Conservation (phyloP, 2,888 invertebrate genomes). For the Andrena fulva region DNA sequence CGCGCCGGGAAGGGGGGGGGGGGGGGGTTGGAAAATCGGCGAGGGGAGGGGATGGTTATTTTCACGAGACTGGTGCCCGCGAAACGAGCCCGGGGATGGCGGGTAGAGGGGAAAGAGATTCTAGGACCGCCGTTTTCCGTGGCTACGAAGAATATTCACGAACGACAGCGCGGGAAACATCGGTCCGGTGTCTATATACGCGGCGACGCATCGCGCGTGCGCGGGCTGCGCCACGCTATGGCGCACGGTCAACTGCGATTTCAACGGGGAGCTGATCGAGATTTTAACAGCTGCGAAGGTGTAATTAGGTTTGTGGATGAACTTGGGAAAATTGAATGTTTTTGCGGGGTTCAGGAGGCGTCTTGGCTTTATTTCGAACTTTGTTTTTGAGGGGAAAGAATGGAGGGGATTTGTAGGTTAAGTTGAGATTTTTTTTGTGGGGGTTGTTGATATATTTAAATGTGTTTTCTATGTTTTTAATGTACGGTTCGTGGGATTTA, state of each 20-base stretch:
- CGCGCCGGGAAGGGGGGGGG: background rate
- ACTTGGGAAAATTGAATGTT: too few relatives aligned
- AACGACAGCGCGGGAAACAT: background rate
- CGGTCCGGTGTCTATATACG: background rate
- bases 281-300: too few relatives aligned
- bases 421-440: too few relatives aligned
- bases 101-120: background rate
- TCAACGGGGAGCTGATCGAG: background rate
- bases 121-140: constrained; percentile 1
- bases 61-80: constrained; percentile 23
- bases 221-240: background rate
- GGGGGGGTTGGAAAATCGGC: background rate
- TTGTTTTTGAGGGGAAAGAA: too few relatives aligned
- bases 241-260: background rate
- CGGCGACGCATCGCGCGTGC: background rate
- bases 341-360: too few relatives aligned
- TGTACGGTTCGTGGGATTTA: too few relatives aligned
- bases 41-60: background rate
- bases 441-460: too few relatives aligned
- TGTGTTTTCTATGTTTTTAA: too few relatives aligned
- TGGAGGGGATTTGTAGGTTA: too few relatives aligned
- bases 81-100: background rate
- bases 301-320: too few relatives aligned
- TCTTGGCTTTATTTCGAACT: too few relatives aligned
- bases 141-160: background rate